Base-by-base conservation (phyloP, 2,797 vertebrate species). In the Nothura maculosa region DNA sequence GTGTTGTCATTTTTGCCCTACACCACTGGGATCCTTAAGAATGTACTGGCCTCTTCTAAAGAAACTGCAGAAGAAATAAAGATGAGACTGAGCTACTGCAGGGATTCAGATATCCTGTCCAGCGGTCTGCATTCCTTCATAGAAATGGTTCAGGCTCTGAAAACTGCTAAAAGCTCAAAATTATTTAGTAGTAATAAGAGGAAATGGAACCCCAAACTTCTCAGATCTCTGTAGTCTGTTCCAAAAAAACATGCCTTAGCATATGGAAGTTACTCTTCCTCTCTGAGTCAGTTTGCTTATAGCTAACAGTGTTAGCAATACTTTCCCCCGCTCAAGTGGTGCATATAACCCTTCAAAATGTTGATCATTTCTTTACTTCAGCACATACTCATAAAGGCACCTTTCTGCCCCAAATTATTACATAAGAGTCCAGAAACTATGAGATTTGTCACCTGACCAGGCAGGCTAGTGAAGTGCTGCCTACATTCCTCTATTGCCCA, bases 231-330 rank as follows among this genome's bases (percentile, higher is more conserved):
- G 36, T 84, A 88, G 5, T 80, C 86, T 94, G 81, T 87, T 93
- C 78, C 84, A 93, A 84, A 87, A 92, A 38, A 22, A 48, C 47
- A 24, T 1, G 8, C 75, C 83, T 86, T 77, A 93, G 70, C 78
- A 76, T 91, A 92, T 88, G 87, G 77, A 94, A 94, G 91, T 92
- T 88, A 91, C 54, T 64, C 57, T 93, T 90, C 43, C 10, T 28
- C 19, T 92, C 85, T 91, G 70, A 92, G 78, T 90, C 78, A 92
- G 58, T 96, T 92, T 89, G 60, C 91, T 96, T 76, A 66, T 87
- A 94, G 73, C 67, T 87, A 74, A 66, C 68, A 81, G 52, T 57
- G 57, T 90, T 88, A 67, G 64, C 19, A 86, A 82, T 88, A 58
- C 48, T 64, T 79, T 52, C 58, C 60, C 40, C 86, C 34, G 36